These are phyloP conservation scores for Pinctada fucata DNA, from an alignment of 2,888 invertebrate genomes.

Conservation along the genomic window DNA sequence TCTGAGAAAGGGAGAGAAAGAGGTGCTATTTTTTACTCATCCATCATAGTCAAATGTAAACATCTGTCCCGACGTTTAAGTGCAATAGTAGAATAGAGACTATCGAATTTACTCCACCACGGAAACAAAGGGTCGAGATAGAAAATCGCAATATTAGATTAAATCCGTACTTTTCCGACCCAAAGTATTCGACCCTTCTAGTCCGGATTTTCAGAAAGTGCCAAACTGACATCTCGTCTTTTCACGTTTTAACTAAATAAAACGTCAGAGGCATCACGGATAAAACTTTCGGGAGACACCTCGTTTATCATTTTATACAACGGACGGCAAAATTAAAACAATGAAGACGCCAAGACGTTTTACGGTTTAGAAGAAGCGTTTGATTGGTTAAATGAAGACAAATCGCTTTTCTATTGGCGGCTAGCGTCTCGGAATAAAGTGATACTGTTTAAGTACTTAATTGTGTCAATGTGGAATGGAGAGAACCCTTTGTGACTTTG, in stretches of 20 bases:
- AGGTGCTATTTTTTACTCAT: neutral
- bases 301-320: neutral
- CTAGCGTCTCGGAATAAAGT: neutral
- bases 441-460: constrained; percentile 2
- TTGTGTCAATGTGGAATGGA: neutral
- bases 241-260: constrained; percentile 3
- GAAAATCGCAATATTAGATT: constrained; percentile 3
- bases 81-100: neutral
- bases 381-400: constrained; percentile 6
- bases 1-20: neutral
- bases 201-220: neutral
- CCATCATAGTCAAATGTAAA: neutral
- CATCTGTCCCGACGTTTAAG: constrained; percentile 4
- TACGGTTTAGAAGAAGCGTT: constrained; percentile 2
- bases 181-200: neutral
- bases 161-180: neutral
- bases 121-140: constrained; percentile 3
- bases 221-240: constrained; percentile 2
- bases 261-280: neutral
- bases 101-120: neutral
- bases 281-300: neutral
- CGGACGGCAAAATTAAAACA: neutral
- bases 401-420: neutral
- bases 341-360: neutral
- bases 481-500: too few relatives aligned